Percentiles rank a stretch among this genome's conserved stretches.
phyloP scores from a whole-genome alignment of 2,797 vertebrate species.

The Halcyon smyrnensis region DNA sequence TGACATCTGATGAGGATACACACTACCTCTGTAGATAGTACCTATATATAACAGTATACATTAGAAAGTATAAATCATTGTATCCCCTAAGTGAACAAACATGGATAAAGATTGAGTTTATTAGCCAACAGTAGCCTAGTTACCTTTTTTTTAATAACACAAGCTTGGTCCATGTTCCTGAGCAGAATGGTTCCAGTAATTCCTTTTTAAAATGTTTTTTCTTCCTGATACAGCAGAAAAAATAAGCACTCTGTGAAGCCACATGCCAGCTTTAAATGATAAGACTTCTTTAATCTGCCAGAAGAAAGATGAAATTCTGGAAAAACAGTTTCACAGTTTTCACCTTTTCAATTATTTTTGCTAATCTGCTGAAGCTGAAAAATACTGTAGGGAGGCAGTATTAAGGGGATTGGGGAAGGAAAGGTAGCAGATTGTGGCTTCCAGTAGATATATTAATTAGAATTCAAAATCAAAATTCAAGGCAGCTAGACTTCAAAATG shows the following conservation, averaged over 20 bases:
- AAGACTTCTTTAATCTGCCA: background rate
- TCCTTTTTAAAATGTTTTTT: background rate
- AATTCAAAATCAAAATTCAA: background rate
- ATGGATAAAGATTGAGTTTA: background rate
- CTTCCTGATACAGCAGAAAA: background rate
- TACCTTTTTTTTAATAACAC: background rate
- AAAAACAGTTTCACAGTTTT: background rate
- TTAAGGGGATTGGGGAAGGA: background rate
- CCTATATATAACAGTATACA: rapidly evolving
- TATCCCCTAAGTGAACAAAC: background rate
- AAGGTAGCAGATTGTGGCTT: background rate
- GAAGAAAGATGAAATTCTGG: background rate
- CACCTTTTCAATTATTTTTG: background rate
- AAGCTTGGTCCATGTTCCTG: background rate
- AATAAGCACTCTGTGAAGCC: background rate
- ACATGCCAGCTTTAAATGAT: background rate
- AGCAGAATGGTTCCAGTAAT: background rate
- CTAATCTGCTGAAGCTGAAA: background rate
- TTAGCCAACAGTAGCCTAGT: background rate
- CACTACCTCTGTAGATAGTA: background rate
- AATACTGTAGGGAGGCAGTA: background rate
- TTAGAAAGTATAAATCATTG: background rate
- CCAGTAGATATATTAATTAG: background rate
- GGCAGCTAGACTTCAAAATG: background rate
- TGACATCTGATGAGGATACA: background rate